Base-by-base conservation (phyloP, 35 echinoderm and acorn worm species). In the Nesometra sesokonis region DNA sequence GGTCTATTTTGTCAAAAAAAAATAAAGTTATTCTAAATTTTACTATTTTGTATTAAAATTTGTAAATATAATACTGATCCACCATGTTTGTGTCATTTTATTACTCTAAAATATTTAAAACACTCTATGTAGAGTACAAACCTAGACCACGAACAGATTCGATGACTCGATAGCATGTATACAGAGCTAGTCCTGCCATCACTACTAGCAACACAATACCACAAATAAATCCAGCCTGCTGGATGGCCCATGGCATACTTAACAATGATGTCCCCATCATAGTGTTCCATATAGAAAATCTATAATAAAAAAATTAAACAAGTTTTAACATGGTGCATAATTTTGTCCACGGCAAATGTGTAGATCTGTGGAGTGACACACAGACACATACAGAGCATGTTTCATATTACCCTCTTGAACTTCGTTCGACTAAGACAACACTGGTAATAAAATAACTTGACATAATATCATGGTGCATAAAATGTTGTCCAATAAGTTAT, bases 211-310 rank as follows among this genome's bases (percentile, higher is more conserved):
- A 81, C 36, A 85, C 80, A 32, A 99, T 76, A 11, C 96, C 96
- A 84, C 94, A 90, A 32, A 57, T 87, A 87, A 99, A 90, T 27
- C 96, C 96, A 81, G 96, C 87, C 78, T 99, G 92, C n/a, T 93
- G 92, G 23, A 99, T 90, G 23, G 96, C 96, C 96, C 96, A 99
- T 33, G 96, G 96, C 90, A 99, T 99, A 85, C 96, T 99, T 3
- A 99, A 88, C 32, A 99, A 79, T 0, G 96, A 99, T 31, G 96
- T 99, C 1, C 96, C 96, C 96, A 99, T 99, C 96, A 99, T 99
- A 32, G 96, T 99, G 76, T 99, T 99, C 96, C 96, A 99, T 77
- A 99, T 94, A 13, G 96, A 99, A 40, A 99, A 99, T 94, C 96
- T 99, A 52, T n/a, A 80, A 0, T 88, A 36, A 30, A 13, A 32